Base-by-base conservation (phyloP, 2,797 vertebrate species). In the Pangasius larnaudii region DNA sequence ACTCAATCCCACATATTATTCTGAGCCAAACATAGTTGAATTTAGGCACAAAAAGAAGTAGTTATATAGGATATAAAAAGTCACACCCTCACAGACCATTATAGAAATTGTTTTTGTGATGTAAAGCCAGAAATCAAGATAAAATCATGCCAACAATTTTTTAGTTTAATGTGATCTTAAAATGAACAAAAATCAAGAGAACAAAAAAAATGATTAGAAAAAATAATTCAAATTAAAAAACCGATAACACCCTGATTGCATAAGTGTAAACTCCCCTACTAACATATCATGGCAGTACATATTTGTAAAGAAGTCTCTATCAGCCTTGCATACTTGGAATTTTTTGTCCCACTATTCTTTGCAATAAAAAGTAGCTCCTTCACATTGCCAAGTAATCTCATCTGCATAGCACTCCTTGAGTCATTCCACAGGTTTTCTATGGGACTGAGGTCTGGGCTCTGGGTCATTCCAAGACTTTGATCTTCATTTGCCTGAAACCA, bases 401-500 rank as follows among this genome's bases (percentile, higher is more conserved):
- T 83, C 36, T 13, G 63, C 61, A 67, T 42, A 67, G 9, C n/a
- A 22, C 61, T 33, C 18, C 59, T 30, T 84, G 13, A 11, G 81
- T 67, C 81, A 84, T 53, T 51, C 63, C n/a, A 13, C 46, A 36
- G 18, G 14, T 67, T 51, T 69, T 14, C 46, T 84, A 18, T 63
- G 24, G 39, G 79, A 81, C 42, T 81, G 56, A 81, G 11, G 56
- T 27, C 39, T 65, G 61, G 42, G 42, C 27, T 84, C 61, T 67
- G 81, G 61, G 42, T 67, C 30, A 42, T 81, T 39, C 58, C 2
- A 61, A 81, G 53, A 81, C 42, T 36, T 81, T 81, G 56, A 81
- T 81, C 53, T 61, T 33, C 27, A n/a, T 83, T 83, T 84, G 81
- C 16, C 81, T 83, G 27, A 84, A 67, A 30, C 61, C 46, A 67